Percentiles rank a stretch among this genome's conserved stretches.
Evolutionary conservation across 37 sponge, comb jelly and placozoan species (phyloP).

Genomic region (Petrosia ficiformis): DNA sequence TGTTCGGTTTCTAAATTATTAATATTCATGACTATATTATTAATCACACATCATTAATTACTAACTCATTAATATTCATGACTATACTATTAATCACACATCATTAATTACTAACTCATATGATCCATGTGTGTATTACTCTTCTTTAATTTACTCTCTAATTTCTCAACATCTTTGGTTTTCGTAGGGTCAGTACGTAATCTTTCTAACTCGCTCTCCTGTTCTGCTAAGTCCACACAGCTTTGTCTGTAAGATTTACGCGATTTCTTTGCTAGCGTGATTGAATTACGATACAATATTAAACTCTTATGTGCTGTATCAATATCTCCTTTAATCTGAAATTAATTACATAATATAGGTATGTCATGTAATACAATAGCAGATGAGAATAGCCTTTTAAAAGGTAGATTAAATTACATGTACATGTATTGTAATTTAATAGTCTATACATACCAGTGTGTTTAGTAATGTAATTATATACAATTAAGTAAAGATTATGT

Average conservation of each 20-base stretch:
- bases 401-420: no score
- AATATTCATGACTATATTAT: neutral
- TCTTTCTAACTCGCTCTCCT: slow-evolving; percentile 23
- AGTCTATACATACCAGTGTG: no score
- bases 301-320: slow-evolving; percentile 37
- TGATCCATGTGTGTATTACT: neutral
- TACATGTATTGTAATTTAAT: no score
- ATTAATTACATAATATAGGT: neutral
- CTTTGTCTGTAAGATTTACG: slow-evolving; percentile 47
- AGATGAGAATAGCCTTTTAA: no score
- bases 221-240: slow-evolving; percentile 16
- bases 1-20: neutral
- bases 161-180: slow-evolving; percentile 57
- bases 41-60: neutral
- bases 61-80: neutral
- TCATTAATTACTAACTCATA: neutral
- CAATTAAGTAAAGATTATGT: no score
- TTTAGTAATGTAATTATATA: no score
- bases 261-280: slow-evolving; percentile 8
- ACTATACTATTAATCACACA: neutral
- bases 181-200: slow-evolving; percentile 19
- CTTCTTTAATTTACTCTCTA: neutral
- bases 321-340: slow-evolving; percentile 60
- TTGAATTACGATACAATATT: neutral
- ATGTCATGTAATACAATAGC: no score